A percentile compares a stretch with the other conserved stretches of the same genome.
Evolutionary conservation across 1,140 invertebrate genomes (phyloP).

Genomic region (Apis cerana): DNA sequence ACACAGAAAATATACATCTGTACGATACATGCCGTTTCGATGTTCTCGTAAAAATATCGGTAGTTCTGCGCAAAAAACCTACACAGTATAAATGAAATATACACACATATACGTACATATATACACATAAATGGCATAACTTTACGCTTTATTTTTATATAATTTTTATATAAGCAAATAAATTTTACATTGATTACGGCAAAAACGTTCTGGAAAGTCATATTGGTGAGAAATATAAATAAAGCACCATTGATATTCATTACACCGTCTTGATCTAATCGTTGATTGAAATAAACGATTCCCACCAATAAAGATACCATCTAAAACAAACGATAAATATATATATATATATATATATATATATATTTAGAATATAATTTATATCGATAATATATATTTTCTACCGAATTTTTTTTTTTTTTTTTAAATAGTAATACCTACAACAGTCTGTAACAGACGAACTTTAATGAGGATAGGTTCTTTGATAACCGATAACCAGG

Average conservation of each 20-base stretch:
- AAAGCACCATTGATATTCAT: conserved; percentile 98
- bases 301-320: conserved; percentile 93
- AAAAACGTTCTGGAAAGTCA: conserved; percentile 96
- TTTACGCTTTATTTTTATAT: neutral
- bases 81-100: neutral
- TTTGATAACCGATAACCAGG: conserved; percentile 92
- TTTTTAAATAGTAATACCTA: conserved; percentile 81
- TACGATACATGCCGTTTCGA: conserved; percentile 94
- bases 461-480: conserved; percentile 95
- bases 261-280: conserved; percentile 92
- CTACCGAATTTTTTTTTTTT: too few species aligned
- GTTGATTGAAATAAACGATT: conserved; percentile 93
- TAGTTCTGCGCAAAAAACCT: conserved; percentile 96
- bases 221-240: conserved; percentile 95
- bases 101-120: neutral
- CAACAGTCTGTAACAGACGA: conserved; percentile 92
- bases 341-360: neutral
- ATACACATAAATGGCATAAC: neutral
- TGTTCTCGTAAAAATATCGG: conserved; percentile 96
- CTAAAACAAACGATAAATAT: conserved; percentile 80
- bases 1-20: conserved; percentile 95
- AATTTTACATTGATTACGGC: conserved; percentile 91
- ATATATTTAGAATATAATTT: too few species aligned
- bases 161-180: neutral
- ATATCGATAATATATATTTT: too few species aligned